Percentiles rank a stretch among this genome's conserved stretches.
phyloP scores from a whole-genome alignment of 2,888 invertebrate species.

The Caenorhabditis zanzibari region DNA sequence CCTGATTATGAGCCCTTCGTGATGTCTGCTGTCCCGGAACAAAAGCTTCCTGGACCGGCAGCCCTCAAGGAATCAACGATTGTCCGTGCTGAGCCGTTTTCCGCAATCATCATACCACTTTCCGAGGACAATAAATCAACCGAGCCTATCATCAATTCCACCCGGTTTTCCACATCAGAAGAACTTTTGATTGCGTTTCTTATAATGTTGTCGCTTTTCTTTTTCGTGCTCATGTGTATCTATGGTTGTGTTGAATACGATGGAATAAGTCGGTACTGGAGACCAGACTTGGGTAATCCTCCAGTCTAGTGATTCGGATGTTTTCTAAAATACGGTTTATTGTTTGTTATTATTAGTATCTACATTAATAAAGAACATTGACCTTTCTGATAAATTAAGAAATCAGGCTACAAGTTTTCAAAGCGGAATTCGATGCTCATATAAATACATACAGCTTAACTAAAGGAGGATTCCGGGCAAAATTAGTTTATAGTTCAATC shows the following conservation, averaged over 20 bases:
- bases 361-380: too few species aligned
- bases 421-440: too few species aligned
- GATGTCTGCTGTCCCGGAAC: slow-evolving; percentile 10
- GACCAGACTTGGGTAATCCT: neutral
- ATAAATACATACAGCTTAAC: slow-evolving; percentile 14
- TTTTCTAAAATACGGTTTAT: neutral
- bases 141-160: neutral
- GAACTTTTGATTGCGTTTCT: slow-evolving; percentile 42
- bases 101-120: slow-evolving; percentile 46
- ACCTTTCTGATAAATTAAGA: too few species aligned
- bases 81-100: slow-evolving; percentile 30
- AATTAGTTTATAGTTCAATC: too few species aligned
- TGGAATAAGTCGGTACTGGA: slow-evolving; percentile 5
- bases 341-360: too few species aligned
- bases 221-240: slow-evolving; percentile 35
- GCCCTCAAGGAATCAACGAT: slow-evolving; percentile 28
- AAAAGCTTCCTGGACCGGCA: neutral
- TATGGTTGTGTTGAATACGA: slow-evolving; percentile 33
- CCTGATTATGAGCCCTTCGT: slow-evolving; percentile 17
- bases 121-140: neutral
- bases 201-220: slow-evolving; percentile 23
- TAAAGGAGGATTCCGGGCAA: too few species aligned
- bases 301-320: neutral
- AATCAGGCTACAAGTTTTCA: too few species aligned
- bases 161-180: slow-evolving; percentile 4